phyloP scores from a whole-genome alignment of 1,140 invertebrate species.

The Micrasema minimum region DNA sequence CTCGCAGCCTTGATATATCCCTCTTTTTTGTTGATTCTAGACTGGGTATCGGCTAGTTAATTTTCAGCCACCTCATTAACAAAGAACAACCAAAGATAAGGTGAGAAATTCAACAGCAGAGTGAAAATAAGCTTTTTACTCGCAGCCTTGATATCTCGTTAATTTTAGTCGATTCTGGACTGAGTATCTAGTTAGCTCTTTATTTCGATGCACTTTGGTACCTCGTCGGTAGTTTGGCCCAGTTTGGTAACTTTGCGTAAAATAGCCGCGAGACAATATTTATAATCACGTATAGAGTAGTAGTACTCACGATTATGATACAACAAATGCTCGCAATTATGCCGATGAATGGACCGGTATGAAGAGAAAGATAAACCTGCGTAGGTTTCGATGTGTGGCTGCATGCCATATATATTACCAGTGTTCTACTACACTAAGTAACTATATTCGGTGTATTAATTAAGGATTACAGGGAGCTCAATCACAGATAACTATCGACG shows the following conservation, averaged over 20 bases:
- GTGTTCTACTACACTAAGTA: no score
- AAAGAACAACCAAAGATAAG: not conserved
- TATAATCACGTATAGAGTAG: conserved; percentile 47
- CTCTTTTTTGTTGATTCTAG: not conserved
- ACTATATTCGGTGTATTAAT: no score
- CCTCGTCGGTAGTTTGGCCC: conserved; percentile 40
- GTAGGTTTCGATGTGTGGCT: conserved; percentile 3
- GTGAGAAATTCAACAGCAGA: not conserved
- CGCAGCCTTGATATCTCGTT: not conserved
- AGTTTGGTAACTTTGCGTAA: conserved; percentile 49
- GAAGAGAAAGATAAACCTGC: not conserved
- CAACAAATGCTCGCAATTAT: conserved; percentile 51
- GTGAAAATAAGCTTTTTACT: not conserved
- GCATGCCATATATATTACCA: not conserved
- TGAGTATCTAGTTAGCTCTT: not conserved
- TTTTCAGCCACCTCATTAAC: no score
- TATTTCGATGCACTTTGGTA: conserved; percentile 39
- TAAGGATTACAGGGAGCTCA: no score
- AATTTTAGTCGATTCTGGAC: not conserved
- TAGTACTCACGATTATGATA: conserved; percentile 51
- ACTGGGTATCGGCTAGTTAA: not conserved
- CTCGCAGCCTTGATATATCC: not conserved
- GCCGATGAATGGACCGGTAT: conserved; percentile 39
- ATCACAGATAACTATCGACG: no score
- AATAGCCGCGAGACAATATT: conserved; percentile 52